phyloP scores from a whole-genome alignment of 2,888 invertebrate species.

The Leuctra nigra region DNA sequence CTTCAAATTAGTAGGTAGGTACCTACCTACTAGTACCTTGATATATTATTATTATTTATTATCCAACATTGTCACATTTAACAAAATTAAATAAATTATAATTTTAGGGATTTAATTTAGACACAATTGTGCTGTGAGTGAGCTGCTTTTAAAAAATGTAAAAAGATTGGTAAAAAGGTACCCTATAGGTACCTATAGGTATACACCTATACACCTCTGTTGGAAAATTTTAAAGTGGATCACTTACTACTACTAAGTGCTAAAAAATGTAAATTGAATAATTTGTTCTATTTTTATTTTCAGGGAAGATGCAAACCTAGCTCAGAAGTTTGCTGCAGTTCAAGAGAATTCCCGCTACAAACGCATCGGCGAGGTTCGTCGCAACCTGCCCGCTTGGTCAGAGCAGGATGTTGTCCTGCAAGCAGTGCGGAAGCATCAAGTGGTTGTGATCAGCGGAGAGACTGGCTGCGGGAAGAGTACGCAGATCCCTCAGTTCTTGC shows the following conservation, averaged over 20 bases:
- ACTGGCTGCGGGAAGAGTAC: conserved; percentile 63
- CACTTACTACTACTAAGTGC: no score
- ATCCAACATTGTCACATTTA: conserved; percentile 44
- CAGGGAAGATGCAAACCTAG: conserved; percentile 56
- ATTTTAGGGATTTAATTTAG: no score
- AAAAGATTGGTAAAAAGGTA: no score
- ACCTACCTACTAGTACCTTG: no score
- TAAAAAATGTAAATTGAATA: no score
- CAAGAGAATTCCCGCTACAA: conserved; percentile 54
- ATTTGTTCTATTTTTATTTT: no score
- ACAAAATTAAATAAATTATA: conserved; percentile 47
- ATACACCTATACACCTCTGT: no score
- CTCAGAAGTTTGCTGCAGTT: conserved; percentile 54
- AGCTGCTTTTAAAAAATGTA: no score
- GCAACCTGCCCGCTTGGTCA: conserved; percentile 65
- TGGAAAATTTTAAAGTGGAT: no score
- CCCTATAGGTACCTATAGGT: no score
- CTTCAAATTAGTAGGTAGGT: not conserved
- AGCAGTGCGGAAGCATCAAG: conserved; percentile 55
- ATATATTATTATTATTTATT: no score
- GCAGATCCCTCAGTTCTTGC: conserved; percentile 84
- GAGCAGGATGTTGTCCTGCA: conserved; percentile 62
- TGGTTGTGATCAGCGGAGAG: conserved; percentile 70
- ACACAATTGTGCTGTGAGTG: no score
- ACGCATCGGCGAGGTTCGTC: conserved; percentile 56